These are phyloP conservation scores for Spatulosminthurus flaviceps DNA, from an alignment of 2,888 invertebrate species.

Conservation along the genomic window DNA sequence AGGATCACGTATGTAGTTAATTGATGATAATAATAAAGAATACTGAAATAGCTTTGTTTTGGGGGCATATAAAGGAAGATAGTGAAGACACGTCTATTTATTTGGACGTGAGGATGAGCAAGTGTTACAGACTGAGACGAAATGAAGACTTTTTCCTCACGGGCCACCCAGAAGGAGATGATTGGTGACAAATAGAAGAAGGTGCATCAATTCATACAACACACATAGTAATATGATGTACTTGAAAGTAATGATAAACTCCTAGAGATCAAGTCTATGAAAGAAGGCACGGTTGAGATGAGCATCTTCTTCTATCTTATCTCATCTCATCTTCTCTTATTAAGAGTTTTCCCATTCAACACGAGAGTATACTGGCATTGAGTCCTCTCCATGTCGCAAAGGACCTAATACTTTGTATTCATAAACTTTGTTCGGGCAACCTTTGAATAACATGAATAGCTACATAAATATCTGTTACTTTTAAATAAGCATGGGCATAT, in stretches of 20 bases:
- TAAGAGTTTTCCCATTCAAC: background rate
- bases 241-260: background rate
- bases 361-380: background rate
- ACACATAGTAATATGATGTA: background rate
- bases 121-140: background rate
- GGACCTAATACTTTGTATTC: too few relatives aligned
- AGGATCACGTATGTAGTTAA: too few relatives aligned
- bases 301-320: background rate
- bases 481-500: too few relatives aligned
- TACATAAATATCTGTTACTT: too few relatives aligned
- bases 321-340: slow-evolving; percentile 3
- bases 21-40: too few relatives aligned
- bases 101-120: background rate
- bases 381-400: too few relatives aligned
- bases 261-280: background rate
- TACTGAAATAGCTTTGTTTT: too few relatives aligned
- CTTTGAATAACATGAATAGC: too few relatives aligned
- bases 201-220: background rate
- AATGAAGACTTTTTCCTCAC: slow-evolving; percentile 15
- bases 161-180: slow-evolving; percentile 41
- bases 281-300: background rate
- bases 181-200: slow-evolving; percentile 43
- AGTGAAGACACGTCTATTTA: background rate
- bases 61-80: too few relatives aligned
- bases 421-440: too few relatives aligned